phyloP scores from a whole-genome alignment of 1,140 invertebrate genomes.

The Bombus difficillimus region DNA sequence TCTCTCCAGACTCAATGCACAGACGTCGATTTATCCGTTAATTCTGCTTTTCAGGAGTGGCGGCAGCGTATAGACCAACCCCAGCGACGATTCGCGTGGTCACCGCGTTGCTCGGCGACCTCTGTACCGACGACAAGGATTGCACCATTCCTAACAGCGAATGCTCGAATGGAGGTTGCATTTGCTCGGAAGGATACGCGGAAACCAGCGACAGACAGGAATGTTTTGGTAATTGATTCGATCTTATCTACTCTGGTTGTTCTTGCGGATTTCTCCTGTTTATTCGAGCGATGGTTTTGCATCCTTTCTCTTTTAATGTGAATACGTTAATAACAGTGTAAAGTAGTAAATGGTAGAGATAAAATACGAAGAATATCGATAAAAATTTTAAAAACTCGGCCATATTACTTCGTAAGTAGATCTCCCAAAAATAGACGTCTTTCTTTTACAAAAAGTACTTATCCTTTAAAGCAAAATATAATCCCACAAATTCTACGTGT shows the following conservation, averaged over 20 bases:
- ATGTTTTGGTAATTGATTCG: conserved; percentile 86
- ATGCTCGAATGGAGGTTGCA: conserved; percentile 88
- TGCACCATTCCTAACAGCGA: conserved; percentile 88
- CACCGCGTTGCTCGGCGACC: conserved; percentile 88
- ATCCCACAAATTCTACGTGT: too few species aligned
- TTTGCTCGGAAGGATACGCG: conserved; percentile 86
- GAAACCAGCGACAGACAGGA: conserved; percentile 88
- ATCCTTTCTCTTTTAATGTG: too few species aligned
- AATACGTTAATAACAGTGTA: too few species aligned
- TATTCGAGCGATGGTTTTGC: background rate
- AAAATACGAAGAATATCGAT: too few species aligned
- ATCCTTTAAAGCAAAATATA: too few species aligned
- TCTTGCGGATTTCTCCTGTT: background rate
- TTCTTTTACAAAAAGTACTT: too few species aligned
- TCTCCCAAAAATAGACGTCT: too few species aligned
- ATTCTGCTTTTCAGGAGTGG: conserved; percentile 68
- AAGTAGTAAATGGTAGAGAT: too few species aligned
- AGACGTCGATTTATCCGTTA: background rate
- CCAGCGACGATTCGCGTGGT: conserved; percentile 88
- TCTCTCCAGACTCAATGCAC: background rate
- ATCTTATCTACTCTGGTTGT: background rate
- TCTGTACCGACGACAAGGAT: conserved; percentile 89
- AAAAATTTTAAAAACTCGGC: too few species aligned
- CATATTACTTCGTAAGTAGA: too few species aligned
- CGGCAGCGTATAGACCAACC: conserved; percentile 84